phyloP scores from a whole-genome alignment of 2,797 vertebrate species.

The Ceryle rudis region DNA sequence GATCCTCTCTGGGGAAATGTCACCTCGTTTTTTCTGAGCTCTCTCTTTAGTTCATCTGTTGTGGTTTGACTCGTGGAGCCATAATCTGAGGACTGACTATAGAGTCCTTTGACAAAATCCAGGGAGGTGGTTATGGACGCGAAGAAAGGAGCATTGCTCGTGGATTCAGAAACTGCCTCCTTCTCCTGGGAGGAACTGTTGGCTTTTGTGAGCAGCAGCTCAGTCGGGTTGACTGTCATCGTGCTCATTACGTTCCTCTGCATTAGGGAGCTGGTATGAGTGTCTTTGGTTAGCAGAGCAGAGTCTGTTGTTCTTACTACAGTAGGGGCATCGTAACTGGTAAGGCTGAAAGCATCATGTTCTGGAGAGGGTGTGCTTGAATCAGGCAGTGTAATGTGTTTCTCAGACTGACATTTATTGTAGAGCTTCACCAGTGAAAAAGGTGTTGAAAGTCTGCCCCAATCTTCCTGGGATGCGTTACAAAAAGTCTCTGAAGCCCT shows the following conservation, averaged over 20 bases:
- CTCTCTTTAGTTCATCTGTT: not conserved
- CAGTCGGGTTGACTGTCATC: fast-evolving
- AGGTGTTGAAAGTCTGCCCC: not conserved
- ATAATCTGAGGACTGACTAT: not conserved
- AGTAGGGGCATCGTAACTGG: not conserved
- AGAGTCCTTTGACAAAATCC: not conserved
- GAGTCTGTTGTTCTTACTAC: not conserved
- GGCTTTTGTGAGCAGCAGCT: not conserved
- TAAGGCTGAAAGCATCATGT: not conserved
- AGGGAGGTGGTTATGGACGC: not conserved
- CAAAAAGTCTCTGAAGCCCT: slow-evolving; percentile 77
- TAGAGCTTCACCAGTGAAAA: slow-evolving; percentile 60
- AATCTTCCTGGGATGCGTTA: not conserved
- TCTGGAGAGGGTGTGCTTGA: not conserved
- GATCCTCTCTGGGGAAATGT: not conserved
- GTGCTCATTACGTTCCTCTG: not conserved
- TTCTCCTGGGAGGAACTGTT: not conserved
- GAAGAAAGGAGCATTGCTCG: not conserved
- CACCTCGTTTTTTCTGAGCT: fast-evolving
- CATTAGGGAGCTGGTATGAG: not conserved
- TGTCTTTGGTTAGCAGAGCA: not conserved
- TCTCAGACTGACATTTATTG: slow-evolving; percentile 24
- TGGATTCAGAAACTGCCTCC: not conserved
- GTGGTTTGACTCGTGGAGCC: not conserved
- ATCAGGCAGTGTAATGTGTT: not conserved